Base-by-base conservation (phyloP, 2,113 vertebrate genomes). In the Corvus moneduloides region DNA sequence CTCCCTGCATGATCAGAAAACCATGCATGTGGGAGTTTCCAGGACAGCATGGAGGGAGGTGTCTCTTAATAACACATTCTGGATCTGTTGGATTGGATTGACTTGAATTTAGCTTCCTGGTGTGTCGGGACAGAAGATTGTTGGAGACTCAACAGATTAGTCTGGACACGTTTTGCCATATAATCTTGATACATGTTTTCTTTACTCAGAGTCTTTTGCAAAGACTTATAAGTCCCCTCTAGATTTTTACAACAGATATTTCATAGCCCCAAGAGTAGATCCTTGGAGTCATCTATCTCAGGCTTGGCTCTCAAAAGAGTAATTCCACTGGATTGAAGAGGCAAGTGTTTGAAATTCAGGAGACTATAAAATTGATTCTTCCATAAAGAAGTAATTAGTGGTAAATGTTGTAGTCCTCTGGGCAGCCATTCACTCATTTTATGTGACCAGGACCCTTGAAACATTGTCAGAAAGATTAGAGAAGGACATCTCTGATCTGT, bases 311-410 rank as follows among this genome's bases (percentile, higher is more conserved):
- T 96, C 96, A 69, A 33, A 55, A 86, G 94, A 97, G 85, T 94
- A 94, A 95, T 94, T 96, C 90, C 63, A 54, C 62, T 52, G 94
- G 72, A 90, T 44, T 95, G 93, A 95, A 95, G 91, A 96, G 81
- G 84, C 96, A 95, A 95, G 92, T 94, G 94, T 96, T 96, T 96
- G 91, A 93, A 95, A 96, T 95, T 79, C 68, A 89, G 85, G 90
- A 73, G 82, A 86, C 84, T 83, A 32, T 96, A 84, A 90, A 89
- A 97, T 97, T 95, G 97, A 96, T 97, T 98, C 95, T 97, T 89
- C 94, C 86, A 95, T 97, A 96, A 96, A 96, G 89, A 92, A 84
- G 75, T 95, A 93, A 96, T 97, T 94, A 95, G 96, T 96, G 62
- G 93, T 96, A 95, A 96, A 95, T 76, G 79, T 68, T 72, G 87